Percentiles rank a stretch among this genome's conserved stretches.
Conservation (phyloP, 2,888 invertebrate genomes). For the Aricia artaxerxes region DNA sequence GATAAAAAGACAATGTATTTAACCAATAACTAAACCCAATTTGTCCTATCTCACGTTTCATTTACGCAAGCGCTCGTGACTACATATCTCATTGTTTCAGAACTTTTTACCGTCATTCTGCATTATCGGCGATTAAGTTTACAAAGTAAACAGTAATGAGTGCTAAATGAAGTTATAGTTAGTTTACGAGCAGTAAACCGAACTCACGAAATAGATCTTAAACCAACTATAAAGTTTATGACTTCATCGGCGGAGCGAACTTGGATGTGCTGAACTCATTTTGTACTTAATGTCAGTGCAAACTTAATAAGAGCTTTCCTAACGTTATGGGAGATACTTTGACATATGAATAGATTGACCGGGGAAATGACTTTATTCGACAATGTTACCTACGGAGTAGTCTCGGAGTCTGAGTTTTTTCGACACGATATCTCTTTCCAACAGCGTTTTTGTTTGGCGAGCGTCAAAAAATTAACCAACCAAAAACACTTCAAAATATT, state of each 20-base stretch:
- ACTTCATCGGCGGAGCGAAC: constrained; percentile 44
- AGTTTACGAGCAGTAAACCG: constrained; percentile 45
- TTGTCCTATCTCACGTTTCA: neutral
- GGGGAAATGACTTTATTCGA: too few relatives aligned
- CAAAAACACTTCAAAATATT: too few relatives aligned
- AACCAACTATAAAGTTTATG: constrained; percentile 46
- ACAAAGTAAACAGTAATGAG: constrained; percentile 43
- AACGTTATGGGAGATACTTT: too few relatives aligned
- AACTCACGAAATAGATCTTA: constrained; percentile 47
- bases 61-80: neutral
- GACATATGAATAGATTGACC: too few relatives aligned
- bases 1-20: neutral
- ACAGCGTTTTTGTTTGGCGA: too few relatives aligned
- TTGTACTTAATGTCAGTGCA: neutral
- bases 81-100: neutral
- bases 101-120: neutral
- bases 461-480: too few relatives aligned
- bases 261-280: neutral
- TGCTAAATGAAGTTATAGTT: constrained; percentile 51
- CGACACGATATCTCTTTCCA: too few relatives aligned
- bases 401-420: too few relatives aligned
- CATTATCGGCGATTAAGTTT: constrained; percentile 33
- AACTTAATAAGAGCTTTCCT: constrained; percentile 1
- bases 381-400: too few relatives aligned
- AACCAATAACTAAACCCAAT: neutral